These are phyloP conservation scores for Psephotus haematonotus DNA, from an alignment of 2,113 vertebrate species.

Conservation along the genomic window DNA sequence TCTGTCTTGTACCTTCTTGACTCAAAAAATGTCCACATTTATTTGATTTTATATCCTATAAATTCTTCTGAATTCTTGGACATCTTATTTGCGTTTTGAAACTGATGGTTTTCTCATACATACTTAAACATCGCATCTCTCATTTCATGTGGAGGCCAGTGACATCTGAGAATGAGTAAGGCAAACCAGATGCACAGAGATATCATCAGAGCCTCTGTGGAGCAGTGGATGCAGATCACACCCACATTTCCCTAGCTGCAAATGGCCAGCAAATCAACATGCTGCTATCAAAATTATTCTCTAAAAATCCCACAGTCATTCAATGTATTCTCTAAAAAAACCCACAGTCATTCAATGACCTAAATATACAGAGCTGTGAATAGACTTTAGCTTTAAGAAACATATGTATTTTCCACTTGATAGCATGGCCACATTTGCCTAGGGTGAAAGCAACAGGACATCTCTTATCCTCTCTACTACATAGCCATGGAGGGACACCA, in stretches of 20 bases:
- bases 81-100: background rate
- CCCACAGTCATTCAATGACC: background rate
- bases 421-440: background rate
- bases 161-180: background rate
- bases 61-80: background rate
- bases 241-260: background rate
- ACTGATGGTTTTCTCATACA: background rate
- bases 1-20: background rate
- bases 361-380: background rate
- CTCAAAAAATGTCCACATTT: background rate
- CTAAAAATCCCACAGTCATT: background rate
- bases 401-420: background rate
- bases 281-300: background rate
- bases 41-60: conserved; percentile 9
- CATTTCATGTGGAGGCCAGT: background rate
- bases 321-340: background rate
- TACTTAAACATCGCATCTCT: background rate
- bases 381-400: background rate
- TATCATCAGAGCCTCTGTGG: background rate
- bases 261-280: background rate
- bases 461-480: background rate
- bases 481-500: background rate
- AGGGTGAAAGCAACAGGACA: background rate
- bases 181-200: background rate
- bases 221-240: background rate